Base-by-base conservation (phyloP, 2,797 vertebrate species). In the Smutsia temminckii region DNA sequence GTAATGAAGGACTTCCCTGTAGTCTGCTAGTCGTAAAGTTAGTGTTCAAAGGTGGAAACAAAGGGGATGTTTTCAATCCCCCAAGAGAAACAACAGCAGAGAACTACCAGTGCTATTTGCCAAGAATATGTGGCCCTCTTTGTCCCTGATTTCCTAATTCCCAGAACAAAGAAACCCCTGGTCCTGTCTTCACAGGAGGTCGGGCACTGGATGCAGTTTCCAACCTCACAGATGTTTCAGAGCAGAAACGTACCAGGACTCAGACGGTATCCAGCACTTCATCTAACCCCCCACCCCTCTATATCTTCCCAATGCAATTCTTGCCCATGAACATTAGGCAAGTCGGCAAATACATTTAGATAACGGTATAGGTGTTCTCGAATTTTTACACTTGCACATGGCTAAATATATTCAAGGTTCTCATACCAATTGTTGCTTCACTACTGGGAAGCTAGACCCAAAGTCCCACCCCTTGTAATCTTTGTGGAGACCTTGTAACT, bases 401-500 rank as follows among this genome's bases (percentile, higher is more conserved):
- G 29, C 23, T 32, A 40, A 42, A 46, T 12, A 88, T 1, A 34
- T 94, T 93, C 66, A 75, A 84, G 88, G 55, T 91, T 95, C 96
- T 96, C 80, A 69, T 27, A 57, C 69, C 77, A 8, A 23, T 5
- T 64, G 53, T 72, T n/a, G n/a, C 93, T 94, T 85, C n/a, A 27
- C 21, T 75, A 59, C 53, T 80, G 57, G 53, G 13, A 79, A 69
- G 66, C 63, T 21, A 89, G 94, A 85, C 61, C 72, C 85, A 20
- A 11, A 75, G 18, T 32, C 13, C 12, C 5, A 5, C 55, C 40
- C 42, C 37, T 3, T 23, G 4, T n/a, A 1, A 0, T 92, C 93
- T 81, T 55, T 55, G 92, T 86, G 91, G 91, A 94, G 97, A 94
- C 91, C 92, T 95, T 97, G 81, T 84, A 93, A 84, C 77, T 27